Conservation (phyloP, 2,888 invertebrate genomes). For the Leptura quadrifasciata region DNA sequence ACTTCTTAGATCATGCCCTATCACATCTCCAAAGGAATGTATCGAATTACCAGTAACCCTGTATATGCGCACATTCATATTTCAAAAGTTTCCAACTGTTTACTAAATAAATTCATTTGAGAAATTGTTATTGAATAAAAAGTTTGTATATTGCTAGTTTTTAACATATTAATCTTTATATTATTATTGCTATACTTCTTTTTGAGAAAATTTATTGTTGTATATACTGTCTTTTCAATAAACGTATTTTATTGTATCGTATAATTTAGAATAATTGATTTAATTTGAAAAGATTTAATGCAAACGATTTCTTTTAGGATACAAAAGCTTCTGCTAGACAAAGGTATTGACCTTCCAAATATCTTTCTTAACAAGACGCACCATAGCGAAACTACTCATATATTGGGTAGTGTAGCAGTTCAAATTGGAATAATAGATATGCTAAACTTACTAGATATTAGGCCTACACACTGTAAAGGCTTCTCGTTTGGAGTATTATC, state of each 20-base stretch:
- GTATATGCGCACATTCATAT: too few relatives aligned
- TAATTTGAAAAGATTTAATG: neutral
- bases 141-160: neutral
- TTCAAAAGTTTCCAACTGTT: too few relatives aligned
- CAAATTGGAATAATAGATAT: conserved; percentile 74
- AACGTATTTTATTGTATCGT: too few relatives aligned
- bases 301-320: conserved; percentile 28
- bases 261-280: neutral
- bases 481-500: conserved; percentile 94
- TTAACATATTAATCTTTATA: neutral
- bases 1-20: too few relatives aligned
- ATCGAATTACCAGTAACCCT: too few relatives aligned
- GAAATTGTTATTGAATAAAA: too few relatives aligned
- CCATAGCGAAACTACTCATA: conserved; percentile 30
- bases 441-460: conserved; percentile 73
- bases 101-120: too few relatives aligned
- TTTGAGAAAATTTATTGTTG: too few relatives aligned
- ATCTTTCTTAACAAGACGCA: conserved; percentile 19
- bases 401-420: conserved; percentile 74
- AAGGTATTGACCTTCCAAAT: conserved; percentile 40
- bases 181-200: too few relatives aligned
- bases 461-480: conserved; percentile 68
- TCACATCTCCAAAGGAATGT: too few relatives aligned
- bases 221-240: too few relatives aligned
- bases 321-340: conserved; percentile 27